Percentiles rank a stretch among this genome's conserved stretches.
These are phyloP conservation scores for Tetrapedia diversipes DNA, from an alignment of 2,888 invertebrate species.

Conservation along the genomic window DNA sequence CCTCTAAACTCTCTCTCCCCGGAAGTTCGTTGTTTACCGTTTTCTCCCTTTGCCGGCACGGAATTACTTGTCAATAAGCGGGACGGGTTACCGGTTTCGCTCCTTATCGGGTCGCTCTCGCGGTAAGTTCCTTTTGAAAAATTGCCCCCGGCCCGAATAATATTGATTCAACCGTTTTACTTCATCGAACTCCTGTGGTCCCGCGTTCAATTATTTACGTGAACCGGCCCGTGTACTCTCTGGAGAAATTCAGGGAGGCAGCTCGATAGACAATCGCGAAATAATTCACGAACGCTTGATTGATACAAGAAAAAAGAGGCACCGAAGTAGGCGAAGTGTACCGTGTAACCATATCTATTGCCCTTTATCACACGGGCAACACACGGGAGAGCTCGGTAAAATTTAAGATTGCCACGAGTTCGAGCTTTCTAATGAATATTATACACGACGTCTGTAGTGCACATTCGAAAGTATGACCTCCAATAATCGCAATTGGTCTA, in stretches of 20 bases:
- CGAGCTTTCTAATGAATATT: too few relatives aligned
- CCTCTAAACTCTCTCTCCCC: constrained; percentile 14
- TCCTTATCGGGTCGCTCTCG: constrained; percentile 25
- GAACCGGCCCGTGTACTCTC: constrained; percentile 19
- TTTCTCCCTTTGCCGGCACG: not conserved
- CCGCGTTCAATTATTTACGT: constrained; percentile 56
- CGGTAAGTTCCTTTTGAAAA: constrained; percentile 44
- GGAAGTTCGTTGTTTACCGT: constrained; percentile 45
- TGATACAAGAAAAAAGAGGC: not conserved
- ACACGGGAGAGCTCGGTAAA: too few relatives aligned
- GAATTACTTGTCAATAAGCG: constrained; percentile 45
- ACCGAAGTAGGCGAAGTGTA: too few relatives aligned
- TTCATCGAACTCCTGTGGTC: constrained; percentile 30
- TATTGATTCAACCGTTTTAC: constrained; percentile 49
- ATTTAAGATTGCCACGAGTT: too few relatives aligned
- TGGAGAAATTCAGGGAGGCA: constrained; percentile 34
- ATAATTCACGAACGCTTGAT: constrained; percentile 17
- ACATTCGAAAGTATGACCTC: too few relatives aligned
- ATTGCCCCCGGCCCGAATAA: constrained; percentile 57
- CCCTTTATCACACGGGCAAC: too few relatives aligned
- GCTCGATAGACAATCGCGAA: constrained; percentile 14
- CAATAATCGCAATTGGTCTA: too few relatives aligned
- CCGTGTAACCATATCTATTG: too few relatives aligned
- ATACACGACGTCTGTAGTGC: too few relatives aligned
- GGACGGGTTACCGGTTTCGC: constrained; percentile 3